Evolutionary conservation across 2,888 invertebrate species (phyloP).

Genomic region (Hybos culiciformis): DNA sequence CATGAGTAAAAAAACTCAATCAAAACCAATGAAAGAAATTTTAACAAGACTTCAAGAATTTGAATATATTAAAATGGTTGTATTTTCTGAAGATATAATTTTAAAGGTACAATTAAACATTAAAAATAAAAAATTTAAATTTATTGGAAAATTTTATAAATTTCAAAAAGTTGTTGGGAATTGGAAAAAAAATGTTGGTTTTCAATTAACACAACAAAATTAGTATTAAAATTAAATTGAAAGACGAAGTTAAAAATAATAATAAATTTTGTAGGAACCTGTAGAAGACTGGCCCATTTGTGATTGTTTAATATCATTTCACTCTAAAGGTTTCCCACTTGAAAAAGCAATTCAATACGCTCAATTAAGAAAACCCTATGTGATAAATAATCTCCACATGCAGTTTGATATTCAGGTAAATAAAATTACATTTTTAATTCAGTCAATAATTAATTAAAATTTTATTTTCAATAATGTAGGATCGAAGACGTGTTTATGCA

Average conservation of each 20-base stretch:
- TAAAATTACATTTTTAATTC: background rate
- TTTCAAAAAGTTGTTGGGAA: too few relatives aligned
- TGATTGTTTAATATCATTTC: conserved; percentile 96
- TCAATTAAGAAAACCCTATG: conserved; percentile 83
- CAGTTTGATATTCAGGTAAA: conserved; percentile 90
- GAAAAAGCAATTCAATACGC: conserved; percentile 97
- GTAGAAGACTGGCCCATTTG: conserved; percentile 97
- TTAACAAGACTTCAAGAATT: conserved; percentile 90
- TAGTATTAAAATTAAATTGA: background rate
- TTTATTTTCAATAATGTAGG: conserved; percentile 38
- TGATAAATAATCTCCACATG: conserved; percentile 96
- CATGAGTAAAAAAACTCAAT: conserved; percentile 98
- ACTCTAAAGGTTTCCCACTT: conserved; percentile 95
- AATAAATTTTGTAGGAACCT: conserved; percentile 48
- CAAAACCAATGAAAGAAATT: conserved; percentile 99
- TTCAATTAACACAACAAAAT: too few relatives aligned
- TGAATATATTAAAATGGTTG: conserved; percentile 86
- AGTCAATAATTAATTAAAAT: conserved; percentile 7
- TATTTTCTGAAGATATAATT: conserved; percentile 94
- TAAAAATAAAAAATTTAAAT: background rate
- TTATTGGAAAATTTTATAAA: background rate
- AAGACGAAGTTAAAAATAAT: background rate
- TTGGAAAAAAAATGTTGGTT: too few relatives aligned
- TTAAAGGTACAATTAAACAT: conserved; percentile 49
- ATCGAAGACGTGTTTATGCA: conserved; percentile 86